phyloP scores from a whole-genome alignment of 2,888 invertebrate genomes.

The Brassicogethes aeneus region DNA sequence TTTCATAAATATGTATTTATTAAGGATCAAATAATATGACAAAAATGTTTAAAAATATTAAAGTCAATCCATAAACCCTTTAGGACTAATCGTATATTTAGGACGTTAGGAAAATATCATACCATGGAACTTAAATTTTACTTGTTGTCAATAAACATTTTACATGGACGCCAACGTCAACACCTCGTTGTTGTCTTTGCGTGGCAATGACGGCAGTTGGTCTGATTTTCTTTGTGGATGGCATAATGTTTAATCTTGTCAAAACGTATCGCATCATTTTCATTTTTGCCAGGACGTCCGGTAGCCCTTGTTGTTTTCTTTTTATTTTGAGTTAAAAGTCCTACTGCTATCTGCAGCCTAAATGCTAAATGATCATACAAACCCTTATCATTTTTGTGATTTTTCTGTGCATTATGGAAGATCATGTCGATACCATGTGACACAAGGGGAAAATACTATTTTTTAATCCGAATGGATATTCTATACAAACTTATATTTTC shows the following conservation, averaged over 20 bases:
- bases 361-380: slow-evolving; percentile 1
- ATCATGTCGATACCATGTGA: slow-evolving; percentile 2
- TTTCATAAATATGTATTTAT: too few relatives aligned
- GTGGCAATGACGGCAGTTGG: slow-evolving; percentile 17
- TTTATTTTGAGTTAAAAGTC: not conserved
- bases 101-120: too few relatives aligned
- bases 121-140: too few relatives aligned
- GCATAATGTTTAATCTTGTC: slow-evolving; percentile 18
- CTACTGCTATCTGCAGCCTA: slow-evolving; percentile 2
- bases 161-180: slow-evolving; percentile 16
- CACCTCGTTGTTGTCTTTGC: slow-evolving; percentile 18
- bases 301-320: not conserved
- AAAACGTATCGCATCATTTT: slow-evolving; percentile 13
- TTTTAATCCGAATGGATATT: too few relatives aligned
- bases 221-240: slow-evolving; percentile 16
- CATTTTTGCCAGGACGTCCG: slow-evolving; percentile 6
- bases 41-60: too few relatives aligned
- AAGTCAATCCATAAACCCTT: too few relatives aligned
- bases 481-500: slow-evolving; percentile 2
- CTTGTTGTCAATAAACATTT: slow-evolving; percentile 15
- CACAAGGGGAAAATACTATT: slow-evolving; percentile 3
- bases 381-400: not conserved
- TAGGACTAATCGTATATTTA: too few relatives aligned
- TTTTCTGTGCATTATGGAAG: slow-evolving; percentile 3
- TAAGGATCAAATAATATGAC: too few relatives aligned